Conservation (phyloP, 2,888 invertebrate species). For the Drosophila birchii region DNA sequence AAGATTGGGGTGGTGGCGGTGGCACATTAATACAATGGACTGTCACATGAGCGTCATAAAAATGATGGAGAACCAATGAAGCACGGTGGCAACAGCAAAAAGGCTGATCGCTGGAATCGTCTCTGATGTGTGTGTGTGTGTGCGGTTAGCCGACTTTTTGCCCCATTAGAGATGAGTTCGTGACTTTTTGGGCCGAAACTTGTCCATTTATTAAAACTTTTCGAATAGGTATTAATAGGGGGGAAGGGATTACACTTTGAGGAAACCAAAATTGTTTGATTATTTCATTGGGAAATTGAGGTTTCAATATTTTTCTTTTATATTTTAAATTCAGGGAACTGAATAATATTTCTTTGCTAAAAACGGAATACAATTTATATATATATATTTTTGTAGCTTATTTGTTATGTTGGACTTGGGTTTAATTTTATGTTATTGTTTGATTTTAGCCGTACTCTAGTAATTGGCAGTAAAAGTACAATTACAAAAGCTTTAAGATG, state of each 20-base stretch:
- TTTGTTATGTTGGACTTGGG: too few relatives aligned
- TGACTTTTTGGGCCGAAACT: constrained; percentile 12
- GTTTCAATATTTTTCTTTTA: not conserved
- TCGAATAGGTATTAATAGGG: constrained; percentile 12
- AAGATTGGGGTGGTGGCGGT: constrained; percentile 5
- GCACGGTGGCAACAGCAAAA: constrained; percentile 47
- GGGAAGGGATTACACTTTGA: constrained; percentile 3
- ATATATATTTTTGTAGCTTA: too few relatives aligned
- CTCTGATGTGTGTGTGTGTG: not conserved
- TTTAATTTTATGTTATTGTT: not conserved
- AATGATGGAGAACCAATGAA: constrained; percentile 69
- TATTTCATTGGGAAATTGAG: not conserved
- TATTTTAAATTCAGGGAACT: too few relatives aligned
- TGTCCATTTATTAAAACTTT: constrained; percentile 17
- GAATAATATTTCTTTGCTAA: too few relatives aligned
- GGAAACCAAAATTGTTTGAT: not conserved
- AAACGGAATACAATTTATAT: too few relatives aligned
- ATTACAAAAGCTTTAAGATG: not conserved
- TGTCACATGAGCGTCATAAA: constrained; percentile 78
- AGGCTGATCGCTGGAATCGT: constrained; percentile 53
- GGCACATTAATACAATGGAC: constrained; percentile 77
- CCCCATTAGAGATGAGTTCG: constrained; percentile 19
- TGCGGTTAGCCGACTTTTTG: constrained; percentile 18
- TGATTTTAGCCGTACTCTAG: not conserved
- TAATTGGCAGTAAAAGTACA: not conserved